phyloP scores from a whole-genome alignment of 2,888 invertebrate species.

The Tubulanus polymorphus region DNA sequence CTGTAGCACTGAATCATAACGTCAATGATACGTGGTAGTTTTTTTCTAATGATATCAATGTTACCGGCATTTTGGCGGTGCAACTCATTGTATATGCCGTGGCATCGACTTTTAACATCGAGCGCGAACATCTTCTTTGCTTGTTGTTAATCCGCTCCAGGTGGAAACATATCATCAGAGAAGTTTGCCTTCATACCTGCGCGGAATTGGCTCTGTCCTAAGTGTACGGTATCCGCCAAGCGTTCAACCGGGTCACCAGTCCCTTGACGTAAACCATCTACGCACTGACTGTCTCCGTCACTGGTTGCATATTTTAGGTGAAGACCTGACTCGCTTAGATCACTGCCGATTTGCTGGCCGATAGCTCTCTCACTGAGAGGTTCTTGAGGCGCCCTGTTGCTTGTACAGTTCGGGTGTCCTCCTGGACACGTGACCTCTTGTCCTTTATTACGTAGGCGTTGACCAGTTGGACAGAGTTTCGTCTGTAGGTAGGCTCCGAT shows the following conservation, averaged over 20 bases:
- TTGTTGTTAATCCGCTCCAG: background rate
- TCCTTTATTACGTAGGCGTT: background rate
- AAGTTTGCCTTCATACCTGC: background rate
- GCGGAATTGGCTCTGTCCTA: background rate
- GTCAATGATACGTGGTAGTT: background rate
- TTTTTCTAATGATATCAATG: background rate
- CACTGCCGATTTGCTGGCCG: background rate
- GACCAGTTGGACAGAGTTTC: background rate
- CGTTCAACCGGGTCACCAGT: no score
- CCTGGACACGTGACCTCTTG: background rate
- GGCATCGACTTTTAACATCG: background rate
- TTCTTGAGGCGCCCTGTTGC: background rate
- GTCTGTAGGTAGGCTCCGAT: background rate
- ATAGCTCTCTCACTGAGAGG: background rate
- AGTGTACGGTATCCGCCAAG: background rate
- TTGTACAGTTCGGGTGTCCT: background rate
- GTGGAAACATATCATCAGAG: background rate
- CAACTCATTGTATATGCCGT: background rate
- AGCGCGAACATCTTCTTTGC: background rate
- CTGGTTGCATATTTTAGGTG: background rate
- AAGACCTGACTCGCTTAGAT: background rate
- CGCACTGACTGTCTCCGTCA: no score
- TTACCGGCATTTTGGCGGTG: background rate
- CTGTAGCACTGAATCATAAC: background rate
- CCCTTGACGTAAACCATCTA: no score